A percentile compares a stretch with the other conserved stretches of the same genome.
These are phyloP conservation scores for Etheostoma nigrum DNA, from an alignment of 2,797 vertebrate species.

Conservation along the genomic window DNA sequence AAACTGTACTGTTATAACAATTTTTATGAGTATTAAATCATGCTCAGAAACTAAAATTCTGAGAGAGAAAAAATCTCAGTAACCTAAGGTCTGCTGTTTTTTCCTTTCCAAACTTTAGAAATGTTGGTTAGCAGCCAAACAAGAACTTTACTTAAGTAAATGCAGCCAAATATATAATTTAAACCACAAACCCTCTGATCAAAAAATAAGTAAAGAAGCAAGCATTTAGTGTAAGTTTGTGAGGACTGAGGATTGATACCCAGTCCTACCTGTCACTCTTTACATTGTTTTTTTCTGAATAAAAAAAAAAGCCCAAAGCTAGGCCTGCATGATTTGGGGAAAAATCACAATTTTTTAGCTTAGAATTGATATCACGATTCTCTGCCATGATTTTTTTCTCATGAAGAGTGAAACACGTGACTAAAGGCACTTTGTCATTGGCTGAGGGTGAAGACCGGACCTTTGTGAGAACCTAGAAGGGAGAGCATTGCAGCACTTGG, in stretches of 20 bases:
- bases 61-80: not conserved
- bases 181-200: not conserved
- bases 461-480: too few relatives aligned
- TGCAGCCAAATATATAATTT: not conserved
- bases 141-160: not conserved
- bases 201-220: not conserved
- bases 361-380: too few relatives aligned
- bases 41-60: not conserved
- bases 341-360: too few relatives aligned
- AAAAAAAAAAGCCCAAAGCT: constrained; percentile 1
- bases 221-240: not conserved
- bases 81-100: not conserved
- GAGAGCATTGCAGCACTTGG: too few relatives aligned
- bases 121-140: not conserved
- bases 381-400: too few relatives aligned
- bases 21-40: not conserved
- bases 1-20: not conserved
- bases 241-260: not conserved
- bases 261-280: not conserved
- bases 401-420: too few relatives aligned
- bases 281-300: constrained; percentile 28
- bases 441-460: too few relatives aligned
- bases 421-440: too few relatives aligned
- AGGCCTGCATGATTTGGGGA: too few relatives aligned
- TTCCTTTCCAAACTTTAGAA: not conserved